Evolutionary conservation across 2,797 vertebrate species (phyloP).

Genomic region (Liasis olivaceus): DNA sequence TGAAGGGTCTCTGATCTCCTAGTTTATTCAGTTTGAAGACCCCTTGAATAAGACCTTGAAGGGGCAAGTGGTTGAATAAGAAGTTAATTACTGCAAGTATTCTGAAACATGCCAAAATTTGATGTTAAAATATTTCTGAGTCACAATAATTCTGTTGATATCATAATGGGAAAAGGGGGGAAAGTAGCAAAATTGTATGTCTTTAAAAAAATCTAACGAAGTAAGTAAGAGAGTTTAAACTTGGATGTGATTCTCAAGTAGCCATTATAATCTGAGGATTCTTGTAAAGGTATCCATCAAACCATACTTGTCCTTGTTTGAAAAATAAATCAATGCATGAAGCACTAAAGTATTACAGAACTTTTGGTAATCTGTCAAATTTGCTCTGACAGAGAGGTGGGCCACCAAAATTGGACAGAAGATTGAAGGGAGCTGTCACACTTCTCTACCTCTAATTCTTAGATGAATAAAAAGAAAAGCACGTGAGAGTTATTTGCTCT

Average conservation of each 20-base stretch:
- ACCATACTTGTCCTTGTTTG: background rate
- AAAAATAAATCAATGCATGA: slow-evolving; percentile 1
- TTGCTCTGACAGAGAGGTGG: background rate
- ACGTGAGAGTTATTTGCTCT: background rate
- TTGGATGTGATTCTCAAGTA: background rate
- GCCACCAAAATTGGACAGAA: background rate
- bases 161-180: background rate
- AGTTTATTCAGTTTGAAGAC: background rate
- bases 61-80: background rate
- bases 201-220: background rate
- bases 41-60: background rate
- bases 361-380: slow-evolving; percentile 1
- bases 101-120: background rate
- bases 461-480: background rate
- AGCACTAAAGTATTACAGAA: background rate
- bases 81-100: background rate
- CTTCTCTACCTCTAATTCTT: background rate
- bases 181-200: background rate
- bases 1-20: background rate
- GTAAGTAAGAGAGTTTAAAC: background rate
- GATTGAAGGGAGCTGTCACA: background rate
- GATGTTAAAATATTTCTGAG: background rate
- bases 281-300: background rate
- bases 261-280: slow-evolving; percentile 9
- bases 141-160: background rate